These are phyloP conservation scores for Triplophysa siluroides DNA, from an alignment of 2,113 vertebrate genomes.

Conservation along the genomic window DNA sequence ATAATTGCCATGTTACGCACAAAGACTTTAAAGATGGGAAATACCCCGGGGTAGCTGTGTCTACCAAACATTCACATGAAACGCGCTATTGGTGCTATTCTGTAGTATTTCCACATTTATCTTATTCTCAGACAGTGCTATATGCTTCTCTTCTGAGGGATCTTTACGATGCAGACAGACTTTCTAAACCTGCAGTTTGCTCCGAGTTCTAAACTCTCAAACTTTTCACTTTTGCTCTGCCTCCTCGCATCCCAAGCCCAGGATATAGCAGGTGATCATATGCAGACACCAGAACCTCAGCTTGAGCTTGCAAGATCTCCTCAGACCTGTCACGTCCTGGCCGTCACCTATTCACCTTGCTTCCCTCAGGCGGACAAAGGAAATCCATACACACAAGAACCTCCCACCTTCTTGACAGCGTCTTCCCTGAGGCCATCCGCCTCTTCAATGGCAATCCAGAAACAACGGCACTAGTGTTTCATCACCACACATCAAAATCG, in stretches of 20 bases:
- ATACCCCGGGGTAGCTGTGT: no score
- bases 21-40: no score
- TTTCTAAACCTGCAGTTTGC: no score
- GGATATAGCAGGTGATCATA: neutral
- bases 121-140: no score
- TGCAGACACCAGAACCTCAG: neutral
- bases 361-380: neutral
- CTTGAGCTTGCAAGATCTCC: neutral
- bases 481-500: neutral
- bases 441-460: neutral
- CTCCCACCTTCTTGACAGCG: neutral
- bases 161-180: no score
- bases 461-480: neutral
- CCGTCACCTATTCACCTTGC: neutral
- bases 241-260: neutral
- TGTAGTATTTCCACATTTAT: no score
- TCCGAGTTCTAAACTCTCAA: no score
- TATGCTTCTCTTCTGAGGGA: no score
- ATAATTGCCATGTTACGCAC: no score
- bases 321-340: conserved; percentile 2
- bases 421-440: conserved; percentile 2
- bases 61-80: no score
- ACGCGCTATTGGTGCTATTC: no score
- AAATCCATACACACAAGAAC: conserved; percentile 12
- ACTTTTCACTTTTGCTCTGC: neutral